These are phyloP conservation scores for Hypanus sabinus DNA, from an alignment of 2,113 vertebrate genomes.

Conservation along the genomic window DNA sequence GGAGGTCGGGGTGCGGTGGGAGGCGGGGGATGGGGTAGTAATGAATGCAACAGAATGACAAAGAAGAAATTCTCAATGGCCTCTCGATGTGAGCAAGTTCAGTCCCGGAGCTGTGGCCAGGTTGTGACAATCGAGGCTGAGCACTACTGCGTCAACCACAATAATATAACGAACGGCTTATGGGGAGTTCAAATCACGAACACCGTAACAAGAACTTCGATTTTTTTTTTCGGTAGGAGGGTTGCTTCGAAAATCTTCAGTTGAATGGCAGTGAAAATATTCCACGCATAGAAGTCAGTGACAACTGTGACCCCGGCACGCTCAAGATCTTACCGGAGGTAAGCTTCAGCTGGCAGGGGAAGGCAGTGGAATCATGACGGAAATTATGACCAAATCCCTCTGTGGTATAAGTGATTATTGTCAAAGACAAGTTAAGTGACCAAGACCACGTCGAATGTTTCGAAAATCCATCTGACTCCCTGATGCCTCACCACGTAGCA, in stretches of 20 bases:
- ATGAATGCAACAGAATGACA: too few species aligned
- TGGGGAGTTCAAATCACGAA: neutral
- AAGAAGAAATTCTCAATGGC: too few species aligned
- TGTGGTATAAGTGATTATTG: neutral
- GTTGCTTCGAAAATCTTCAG: neutral
- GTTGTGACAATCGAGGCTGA: neutral
- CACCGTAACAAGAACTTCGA: neutral
- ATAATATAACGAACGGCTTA: neutral
- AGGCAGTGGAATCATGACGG: neutral
- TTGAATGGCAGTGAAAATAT: conserved; percentile 1
- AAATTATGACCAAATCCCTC: neutral
- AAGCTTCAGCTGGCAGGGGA: neutral
- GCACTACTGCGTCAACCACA: neutral
- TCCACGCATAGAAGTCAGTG: conserved; percentile 16
- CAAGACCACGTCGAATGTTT: neutral
- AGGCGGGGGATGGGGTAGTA: too few species aligned
- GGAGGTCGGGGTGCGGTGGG: too few species aligned
- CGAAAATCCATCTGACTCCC: neutral
- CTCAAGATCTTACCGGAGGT: neutral
- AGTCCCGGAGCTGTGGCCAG: neutral
- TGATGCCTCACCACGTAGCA: neutral
- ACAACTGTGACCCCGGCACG: neutral
- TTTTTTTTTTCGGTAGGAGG: conserved; percentile 2
- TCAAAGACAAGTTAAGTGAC: neutral
- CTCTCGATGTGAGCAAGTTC: neutral